Evolutionary conservation across 2,888 invertebrate genomes (phyloP), one percentile per base, ranked within the genome.

Genomic region (Drosophila siamana): DNA sequence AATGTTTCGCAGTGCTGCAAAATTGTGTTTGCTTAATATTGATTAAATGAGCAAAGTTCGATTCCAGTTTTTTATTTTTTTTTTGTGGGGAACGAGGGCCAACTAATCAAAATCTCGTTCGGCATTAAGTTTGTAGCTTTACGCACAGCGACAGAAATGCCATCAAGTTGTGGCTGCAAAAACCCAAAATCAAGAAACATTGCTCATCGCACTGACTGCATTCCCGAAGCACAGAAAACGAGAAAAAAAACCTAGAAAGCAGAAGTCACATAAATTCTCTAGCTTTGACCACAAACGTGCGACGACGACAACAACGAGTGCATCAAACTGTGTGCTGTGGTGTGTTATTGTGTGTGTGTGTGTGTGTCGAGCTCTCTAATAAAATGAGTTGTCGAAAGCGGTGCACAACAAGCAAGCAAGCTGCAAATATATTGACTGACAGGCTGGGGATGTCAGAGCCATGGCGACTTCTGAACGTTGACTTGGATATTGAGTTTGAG

Each of bases 361-460:
- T 60, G 72, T 62, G 46, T 48, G 57, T 69, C 55, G 13, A 8
- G 38, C 15, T 73, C 56, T 75, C 79, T 80, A 84, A 86, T 88
- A 88, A 86, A 86, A 88, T 88, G 88, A 86, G 80, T 82, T 86
- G 84, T 86, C 86, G 84, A 88, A 88, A 80, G 78, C 74, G 73
- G 40, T 69, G 65, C 65, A 84, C 85, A 77, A 69, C 73, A 65
- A 70, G 63, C 62, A 60, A 50, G 60, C 76, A 70, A 50, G 60
- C 76, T 71, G 77, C 80, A 77, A 79, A 86, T 83, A 74, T 78
- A 83, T 86, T 87, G 88, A 83, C 76, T 86, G 86, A 83, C 86
- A 76, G 83, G 52, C 73, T 56, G 44, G 56, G 60, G 63, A 52
- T 62, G 40, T 61, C 69, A 64, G 60, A 40, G 56, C 33, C 22